These are phyloP conservation scores for Porites evermanni DNA, from an alignment of 92 coral and sea anemone genomes.

Conservation along the genomic window DNA sequence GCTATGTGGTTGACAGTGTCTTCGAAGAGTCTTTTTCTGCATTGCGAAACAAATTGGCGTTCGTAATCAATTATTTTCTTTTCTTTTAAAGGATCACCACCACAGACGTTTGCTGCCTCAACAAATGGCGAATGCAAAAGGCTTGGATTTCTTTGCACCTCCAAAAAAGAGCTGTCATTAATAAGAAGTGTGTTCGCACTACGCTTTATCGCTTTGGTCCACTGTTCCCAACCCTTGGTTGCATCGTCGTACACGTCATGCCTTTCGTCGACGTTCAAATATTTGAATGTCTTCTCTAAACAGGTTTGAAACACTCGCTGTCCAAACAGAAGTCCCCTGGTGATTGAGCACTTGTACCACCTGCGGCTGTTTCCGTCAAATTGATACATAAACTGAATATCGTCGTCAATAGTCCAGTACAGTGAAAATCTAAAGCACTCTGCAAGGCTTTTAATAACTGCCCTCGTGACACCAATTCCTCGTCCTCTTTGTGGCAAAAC, in stretches of 20 bases:
- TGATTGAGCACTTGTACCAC: slow-evolving; percentile 44
- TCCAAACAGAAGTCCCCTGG: slow-evolving; percentile 52
- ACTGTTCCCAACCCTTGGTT: background rate
- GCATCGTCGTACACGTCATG: background rate
- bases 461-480: slow-evolving; percentile 53
- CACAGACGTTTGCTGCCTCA: slow-evolving; percentile 30
- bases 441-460: slow-evolving; percentile 47
- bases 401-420: slow-evolving; percentile 62
- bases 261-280: slow-evolving; percentile 1
- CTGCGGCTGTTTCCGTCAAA: slow-evolving; percentile 32
- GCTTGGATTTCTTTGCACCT: slow-evolving; percentile 8
- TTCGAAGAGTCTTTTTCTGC: slow-evolving; percentile 14
- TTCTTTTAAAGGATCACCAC: slow-evolving; percentile 13
- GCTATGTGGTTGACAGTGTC: slow-evolving; percentile 33
- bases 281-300: slow-evolving; percentile 19
- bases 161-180: background rate
- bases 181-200: background rate
- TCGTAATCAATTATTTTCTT: background rate
- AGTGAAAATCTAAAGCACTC: slow-evolving; percentile 38
- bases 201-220: background rate
- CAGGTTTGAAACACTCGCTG: slow-evolving; percentile 53
- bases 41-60: slow-evolving; percentile 14
- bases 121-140: slow-evolving; percentile 42
- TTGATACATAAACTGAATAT: slow-evolving; percentile 37
- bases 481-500: slow-evolving; percentile 56